Evolutionary conservation across 1,140 invertebrate species (phyloP), one percentile per base, ranked within the genome.

Genomic region (Halictus rubicundus): DNA sequence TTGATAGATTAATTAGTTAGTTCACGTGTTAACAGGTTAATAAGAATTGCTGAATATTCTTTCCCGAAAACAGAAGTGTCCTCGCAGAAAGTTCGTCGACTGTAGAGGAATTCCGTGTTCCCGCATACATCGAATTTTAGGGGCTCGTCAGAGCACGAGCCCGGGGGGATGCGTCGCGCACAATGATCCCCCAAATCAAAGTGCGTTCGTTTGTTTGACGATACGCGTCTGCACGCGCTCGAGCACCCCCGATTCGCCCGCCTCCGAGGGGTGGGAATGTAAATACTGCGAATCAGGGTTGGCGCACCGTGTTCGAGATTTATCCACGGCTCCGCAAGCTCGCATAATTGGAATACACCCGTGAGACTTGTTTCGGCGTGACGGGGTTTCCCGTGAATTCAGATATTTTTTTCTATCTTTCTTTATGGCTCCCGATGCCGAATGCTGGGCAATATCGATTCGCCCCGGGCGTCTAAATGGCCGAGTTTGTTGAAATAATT

Each of bases 101-200:
- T 27, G 46, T 25, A 8, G 23, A 14, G 59, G 59, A 79, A 84
- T 78, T 79, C 84, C 77, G 81, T 66, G 75, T 46, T 25, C 37
- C 39, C 42, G 83, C 71, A 76, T 72, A 32, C 5, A 83, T 25
- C 54, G 54, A 59, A 57, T 71, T 59, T 69, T 49, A 39, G 23
- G 9, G 42, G 57, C 46, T 83, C 69, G 77, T 74, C 60, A 57
- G 46, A 32, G 52, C 54, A 64, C 46, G 68, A 73, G 25, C 21
- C 39, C 12, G 74, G 1, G 25, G 81, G 49, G 39, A 21, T 14
- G 68, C 69, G 21, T n/a, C n/a, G 21, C 14, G 32, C 32, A 61
- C 69, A 79, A 70, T 61, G 70, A 84, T 79, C 70, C 32, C 6
- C 64, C 64, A 63, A 84, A 84, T 84, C 82, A 68, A 65, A 69